These are phyloP conservation scores for Anguilla obscura DNA, from an alignment of 2,797 vertebrate species.

Conservation along the genomic window DNA sequence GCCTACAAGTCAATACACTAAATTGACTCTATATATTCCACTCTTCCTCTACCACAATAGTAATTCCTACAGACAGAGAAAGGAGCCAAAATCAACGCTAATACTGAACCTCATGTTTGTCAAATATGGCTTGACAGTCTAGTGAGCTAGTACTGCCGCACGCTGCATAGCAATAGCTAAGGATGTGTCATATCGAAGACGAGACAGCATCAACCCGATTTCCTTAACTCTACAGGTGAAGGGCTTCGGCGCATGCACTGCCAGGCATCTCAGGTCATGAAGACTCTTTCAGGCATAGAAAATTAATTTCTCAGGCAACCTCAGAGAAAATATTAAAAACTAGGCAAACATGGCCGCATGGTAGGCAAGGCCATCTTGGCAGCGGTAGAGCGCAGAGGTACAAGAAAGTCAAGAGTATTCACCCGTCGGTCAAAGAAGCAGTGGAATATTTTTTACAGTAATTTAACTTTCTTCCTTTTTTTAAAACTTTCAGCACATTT, in stretches of 20 bases:
- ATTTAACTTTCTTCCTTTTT: background rate
- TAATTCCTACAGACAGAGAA: background rate
- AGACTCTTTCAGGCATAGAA: background rate
- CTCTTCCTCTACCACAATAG: background rate
- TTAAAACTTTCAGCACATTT: background rate
- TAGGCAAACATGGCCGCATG: background rate
- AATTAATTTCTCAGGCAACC: background rate
- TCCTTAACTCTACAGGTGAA: background rate
- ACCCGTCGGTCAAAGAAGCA: background rate
- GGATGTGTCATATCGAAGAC: background rate
- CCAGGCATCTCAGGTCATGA: background rate
- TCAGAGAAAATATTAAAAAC: background rate
- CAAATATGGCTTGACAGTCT: background rate
- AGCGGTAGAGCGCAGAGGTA: background rate
- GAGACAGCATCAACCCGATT: background rate
- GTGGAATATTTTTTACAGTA: too few species aligned
- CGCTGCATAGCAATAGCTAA: background rate
- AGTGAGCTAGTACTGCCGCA: background rate
- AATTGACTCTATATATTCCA: background rate
- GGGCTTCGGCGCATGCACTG: background rate
- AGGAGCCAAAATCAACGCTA: conserved; percentile 16
- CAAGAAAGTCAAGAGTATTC: background rate
- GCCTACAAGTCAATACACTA: background rate
- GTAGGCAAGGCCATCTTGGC: background rate
- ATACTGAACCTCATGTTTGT: background rate